Conservation (phyloP, 2,113 vertebrate genomes). For the Dromaius novaehollandiae region DNA sequence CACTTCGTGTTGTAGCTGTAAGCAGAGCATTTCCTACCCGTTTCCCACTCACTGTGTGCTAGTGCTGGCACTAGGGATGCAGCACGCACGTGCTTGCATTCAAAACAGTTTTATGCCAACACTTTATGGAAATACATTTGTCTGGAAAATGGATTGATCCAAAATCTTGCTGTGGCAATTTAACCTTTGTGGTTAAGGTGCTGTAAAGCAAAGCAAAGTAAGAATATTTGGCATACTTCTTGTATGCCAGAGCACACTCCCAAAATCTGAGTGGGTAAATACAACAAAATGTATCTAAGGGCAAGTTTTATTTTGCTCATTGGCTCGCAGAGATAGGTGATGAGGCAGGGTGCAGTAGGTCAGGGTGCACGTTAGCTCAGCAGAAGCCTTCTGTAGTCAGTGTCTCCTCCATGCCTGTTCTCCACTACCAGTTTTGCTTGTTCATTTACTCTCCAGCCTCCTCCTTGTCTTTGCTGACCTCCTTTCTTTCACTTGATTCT, state of each 20-base stretch:
- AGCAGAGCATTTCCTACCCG: rapidly evolving
- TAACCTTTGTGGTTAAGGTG: background rate
- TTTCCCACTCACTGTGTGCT: rapidly evolving
- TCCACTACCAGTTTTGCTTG: background rate
- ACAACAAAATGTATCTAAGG: background rate
- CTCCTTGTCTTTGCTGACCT: background rate
- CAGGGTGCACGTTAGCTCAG: background rate
- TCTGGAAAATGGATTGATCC: background rate
- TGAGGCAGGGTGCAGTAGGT: background rate
- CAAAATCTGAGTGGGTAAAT: rapidly evolving
- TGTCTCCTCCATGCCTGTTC: rapidly evolving
- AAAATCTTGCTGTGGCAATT: background rate
- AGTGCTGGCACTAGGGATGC: too few relatives aligned
- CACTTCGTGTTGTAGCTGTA: background rate
- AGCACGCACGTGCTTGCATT: rapidly evolving
- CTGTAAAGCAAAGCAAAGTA: background rate
- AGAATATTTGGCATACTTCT: background rate
- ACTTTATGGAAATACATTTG: background rate
- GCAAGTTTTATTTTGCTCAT: background rate
- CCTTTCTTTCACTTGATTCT: background rate
- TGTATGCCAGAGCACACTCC: background rate
- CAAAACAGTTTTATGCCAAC: background rate
- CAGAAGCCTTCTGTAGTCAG: background rate
- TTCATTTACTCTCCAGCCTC: background rate
- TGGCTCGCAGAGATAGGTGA: background rate